Evolutionary conservation across 2,888 invertebrate genomes (phyloP), one percentile per base, ranked within the genome.

Genomic region (Nemurella pictetii): DNA sequence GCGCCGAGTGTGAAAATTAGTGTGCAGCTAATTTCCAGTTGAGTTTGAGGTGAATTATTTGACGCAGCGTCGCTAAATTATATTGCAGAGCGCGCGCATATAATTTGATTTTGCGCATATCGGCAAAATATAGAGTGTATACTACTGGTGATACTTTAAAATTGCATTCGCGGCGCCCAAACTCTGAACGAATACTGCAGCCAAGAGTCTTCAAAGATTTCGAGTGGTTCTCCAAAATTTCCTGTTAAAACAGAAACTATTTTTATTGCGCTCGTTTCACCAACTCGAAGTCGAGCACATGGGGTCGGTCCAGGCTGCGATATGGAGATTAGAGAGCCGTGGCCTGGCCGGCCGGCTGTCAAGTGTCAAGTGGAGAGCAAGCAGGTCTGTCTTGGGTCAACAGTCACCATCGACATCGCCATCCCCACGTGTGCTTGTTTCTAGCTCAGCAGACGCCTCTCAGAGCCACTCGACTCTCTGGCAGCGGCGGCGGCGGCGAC

Each of bases 351-450:
- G 75, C 4, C 26, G 75, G 26, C 75, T 75, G 75, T 75, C 75
- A 75, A 75, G 75, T 75, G 75, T 75, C 75, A 75, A 27, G 27
- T 28, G 28, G 75, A 75, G 75, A 28, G 75, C 75, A 26, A 28
- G 75, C 75, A 28, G 75, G 75, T 4, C 75, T 27, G 26, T 75
- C 75, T 75, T 75, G 27, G 26, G 75, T 55, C 75, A 75, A 75
- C 27, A 28, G 75, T 75, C 75, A 75, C 9, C 75, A 7, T 2
- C 75, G 9, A 12, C 55, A 55, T 75, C 75, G 26, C 9, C 75
- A 7, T 2, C 75, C 7, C 55, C 55, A 55, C 55, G 55, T 55
- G 55, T 75, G 75, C 28, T 26, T 75, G 26, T 75, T 75, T 75
- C 20, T 9, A 26, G 75, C 75, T 9, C 27, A 12, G 55, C 55